Evolutionary conservation across 1,140 invertebrate genomes (phyloP), one percentile per base, ranked within the genome.

Genomic region (Zaprionus gabonicus): DNA sequence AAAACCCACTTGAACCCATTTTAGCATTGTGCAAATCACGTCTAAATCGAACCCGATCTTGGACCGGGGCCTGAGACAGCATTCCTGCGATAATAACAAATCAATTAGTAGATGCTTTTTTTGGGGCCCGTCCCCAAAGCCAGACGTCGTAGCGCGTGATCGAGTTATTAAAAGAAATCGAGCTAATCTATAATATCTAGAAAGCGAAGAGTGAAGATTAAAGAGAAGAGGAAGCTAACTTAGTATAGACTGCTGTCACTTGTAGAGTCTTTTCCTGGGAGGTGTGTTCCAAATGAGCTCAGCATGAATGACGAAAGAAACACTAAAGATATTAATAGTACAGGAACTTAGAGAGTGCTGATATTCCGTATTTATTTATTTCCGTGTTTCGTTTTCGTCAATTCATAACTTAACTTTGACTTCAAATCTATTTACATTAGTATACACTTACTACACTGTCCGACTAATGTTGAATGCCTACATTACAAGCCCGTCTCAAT

Each of bases 1-100:
- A 88, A 88, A 88, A 88, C 84, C 84, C 85, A 88, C 85, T 88
- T 88, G 85, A 88, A 88, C 85, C 85, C 85, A 90, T 90, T 88
- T 90, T 78, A 73, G 81, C 55, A 81, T 88, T 84, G 67, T 75
- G 78, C 85, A 88, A 88, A 87, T 88, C 81, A 83, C 70, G 58
- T 83, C 78, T 68, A 63, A 85, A 82, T 81, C 76, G 72, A 69
- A 57, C 46, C 34, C 34, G 23, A 34, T 20, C 62, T 69, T 51
- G 56, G 38, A 82, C 44, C 83, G 83, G 83, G 83, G 83, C 83
- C 83, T 80, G 73, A 78, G 57, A 79, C 64, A 69, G 64, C 80
- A 87, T 88, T 83, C 80, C 76, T 67, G 5, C 12, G n/a, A 17
- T 23, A 13, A 66, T 41, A 67, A 31, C 44, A 55, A 65, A 58